These are phyloP conservation scores for Eublepharis macularius DNA, from an alignment of 2,113 vertebrate species.

Conservation along the genomic window DNA sequence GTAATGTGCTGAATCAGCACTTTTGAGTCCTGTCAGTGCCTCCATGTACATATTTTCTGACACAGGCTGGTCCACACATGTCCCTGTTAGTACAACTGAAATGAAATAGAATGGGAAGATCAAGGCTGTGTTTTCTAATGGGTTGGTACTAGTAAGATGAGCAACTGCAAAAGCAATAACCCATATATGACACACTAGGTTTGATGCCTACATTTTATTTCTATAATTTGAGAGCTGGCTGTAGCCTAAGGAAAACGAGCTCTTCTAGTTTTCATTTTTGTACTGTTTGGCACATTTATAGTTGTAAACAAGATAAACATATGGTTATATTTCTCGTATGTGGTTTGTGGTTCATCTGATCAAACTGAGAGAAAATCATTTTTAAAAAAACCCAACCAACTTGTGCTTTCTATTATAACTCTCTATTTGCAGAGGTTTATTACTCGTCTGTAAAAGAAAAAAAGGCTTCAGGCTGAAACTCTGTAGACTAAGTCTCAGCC, in stretches of 20 bases:
- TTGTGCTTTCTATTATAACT: constrained; percentile 19
- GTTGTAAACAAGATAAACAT: constrained; percentile 32
- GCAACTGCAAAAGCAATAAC: background rate
- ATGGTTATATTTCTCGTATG: constrained; percentile 39
- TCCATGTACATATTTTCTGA: background rate
- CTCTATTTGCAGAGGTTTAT: constrained; percentile 30
- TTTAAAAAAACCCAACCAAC: constrained; percentile 1
- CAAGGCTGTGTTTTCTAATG: background rate
- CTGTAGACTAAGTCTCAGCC: constrained; percentile 31
- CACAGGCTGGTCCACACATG: background rate
- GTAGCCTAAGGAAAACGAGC: constrained; percentile 22
- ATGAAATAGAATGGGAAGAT: background rate
- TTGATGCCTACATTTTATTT: constrained; percentile 18
- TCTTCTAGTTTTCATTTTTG: constrained; percentile 19
- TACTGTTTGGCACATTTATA: constrained; percentile 26
- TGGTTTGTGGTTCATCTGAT: constrained; percentile 43
- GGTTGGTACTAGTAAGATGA: background rate
- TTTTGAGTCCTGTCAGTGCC: background rate
- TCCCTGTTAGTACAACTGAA: background rate
- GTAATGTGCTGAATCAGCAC: background rate
- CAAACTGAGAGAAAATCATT: constrained; percentile 42
- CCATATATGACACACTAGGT: background rate
- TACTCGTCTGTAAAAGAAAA: constrained; percentile 27
- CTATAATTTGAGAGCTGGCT: background rate
- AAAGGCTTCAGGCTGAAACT: constrained; percentile 40